Evolutionary conservation across 2,113 vertebrate genomes (phyloP).

Genomic region (Benitochromis conjunctus): DNA sequence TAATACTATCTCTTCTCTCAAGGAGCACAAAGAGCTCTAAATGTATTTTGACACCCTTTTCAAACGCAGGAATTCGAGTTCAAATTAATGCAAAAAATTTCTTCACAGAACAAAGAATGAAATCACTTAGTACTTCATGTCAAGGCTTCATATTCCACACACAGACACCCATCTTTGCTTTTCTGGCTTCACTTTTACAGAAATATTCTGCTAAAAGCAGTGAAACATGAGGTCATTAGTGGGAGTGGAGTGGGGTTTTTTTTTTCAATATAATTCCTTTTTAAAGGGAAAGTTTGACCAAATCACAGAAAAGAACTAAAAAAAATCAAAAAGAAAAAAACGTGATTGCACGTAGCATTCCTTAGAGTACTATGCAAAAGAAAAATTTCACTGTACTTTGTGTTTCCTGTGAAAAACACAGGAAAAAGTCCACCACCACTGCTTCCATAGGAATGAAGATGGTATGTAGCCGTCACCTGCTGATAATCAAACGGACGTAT

Average conservation of each 20-base stretch:
- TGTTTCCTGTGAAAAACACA: not conserved
- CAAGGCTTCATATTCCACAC: not conserved
- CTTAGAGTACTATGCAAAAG: not conserved
- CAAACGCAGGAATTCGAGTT: not conserved
- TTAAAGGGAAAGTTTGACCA: not conserved
- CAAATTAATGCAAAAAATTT: not conserved
- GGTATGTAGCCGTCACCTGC: not conserved
- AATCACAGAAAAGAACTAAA: not conserved
- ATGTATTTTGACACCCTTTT: not conserved
- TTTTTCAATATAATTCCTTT: not conserved
- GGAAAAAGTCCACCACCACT: accelerated
- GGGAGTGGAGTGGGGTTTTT: not conserved
- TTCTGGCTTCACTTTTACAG: not conserved
- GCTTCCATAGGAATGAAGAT: not conserved
- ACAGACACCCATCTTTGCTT: not conserved
- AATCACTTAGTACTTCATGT: not conserved
- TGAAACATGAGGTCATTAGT: not conserved
- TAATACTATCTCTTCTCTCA: not conserved
- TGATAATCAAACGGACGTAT: not conserved
- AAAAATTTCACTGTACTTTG: not conserved
- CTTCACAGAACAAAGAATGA: not conserved
- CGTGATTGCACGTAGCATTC: no score
- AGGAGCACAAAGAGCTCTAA: not conserved
- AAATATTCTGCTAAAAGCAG: not conserved
- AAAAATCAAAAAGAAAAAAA: not conserved